Evolutionary conservation across 1,140 invertebrate genomes (phyloP), one percentile per base, ranked within the genome.

Genomic region (Sinella curviseta): DNA sequence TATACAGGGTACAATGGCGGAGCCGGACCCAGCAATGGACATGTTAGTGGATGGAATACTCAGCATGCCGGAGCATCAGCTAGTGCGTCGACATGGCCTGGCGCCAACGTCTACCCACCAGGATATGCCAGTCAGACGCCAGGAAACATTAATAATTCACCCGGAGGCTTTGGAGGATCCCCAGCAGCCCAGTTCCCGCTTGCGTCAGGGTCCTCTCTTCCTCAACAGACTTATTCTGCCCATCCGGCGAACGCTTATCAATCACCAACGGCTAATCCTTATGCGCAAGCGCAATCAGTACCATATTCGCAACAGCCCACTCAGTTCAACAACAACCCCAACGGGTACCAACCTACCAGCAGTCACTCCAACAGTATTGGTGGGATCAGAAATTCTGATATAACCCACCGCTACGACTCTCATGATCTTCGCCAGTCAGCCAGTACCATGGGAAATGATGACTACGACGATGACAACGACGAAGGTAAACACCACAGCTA

Each of bases 141-240:
- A 80, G 79, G 81, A 82, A 80, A 80, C 81, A 57, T 74, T 82
- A 78, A 77, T 79, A 67, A 60, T 82, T 31, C 81, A 80, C 33
- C 77, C 78, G 77, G 81, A 80, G 36, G 77, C 55, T 39, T 74
- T n/a, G 34, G 48, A 34, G 39, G 39, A 73, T 20, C n/a, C n/a
- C 77, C 55, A 54, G 34, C 35, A 39, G 16, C 24, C 74, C 74
- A 76, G 36, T n/a, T 48, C 54, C 35, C 60, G 57, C 16, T 33
- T 55, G 8, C 78, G 78, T 24, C 76, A 77, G 48, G 34, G 3
- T 75, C 73, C 34, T 35, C 73, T 70, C 31, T 14, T 70, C 1
- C n/a, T 70, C 65, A 70, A 70, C 65, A 70, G 31, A 74, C 30
- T 78, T 79, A 81, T 74, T 34, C 57, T 76, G 65, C 77, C 73